Evolutionary conservation across 2,113 vertebrate genomes (phyloP), one percentile per base, ranked within the genome.

Genomic region (Struthidea cinerea): DNA sequence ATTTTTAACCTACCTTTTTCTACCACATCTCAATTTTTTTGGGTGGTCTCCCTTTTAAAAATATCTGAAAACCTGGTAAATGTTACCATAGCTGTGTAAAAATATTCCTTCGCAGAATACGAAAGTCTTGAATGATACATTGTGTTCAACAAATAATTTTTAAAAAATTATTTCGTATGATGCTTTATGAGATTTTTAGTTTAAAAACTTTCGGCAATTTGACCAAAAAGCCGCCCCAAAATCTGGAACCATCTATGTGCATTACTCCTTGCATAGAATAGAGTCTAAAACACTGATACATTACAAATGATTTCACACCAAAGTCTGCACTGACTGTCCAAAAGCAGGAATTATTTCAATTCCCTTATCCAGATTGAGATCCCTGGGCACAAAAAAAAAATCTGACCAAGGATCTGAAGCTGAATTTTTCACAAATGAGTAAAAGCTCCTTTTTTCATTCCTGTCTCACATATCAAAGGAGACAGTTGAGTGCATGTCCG

Each of bases 401-500:
- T 23, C 1, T 9, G 17, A 23, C 20, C 26, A 22, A 37, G 24
- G 32, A 70, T 24, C 22, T 22, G n/a, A 55, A 39, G 9, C 18
- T 83, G 53, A 71, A 41, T 47, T 71, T 82, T 85, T 52, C 4
- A 42, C 21, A 16, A 14, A 2, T 33, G 8, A 16, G 5, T 22
- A 52, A 68, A 67, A 33, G 17, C 20, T 83, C 17, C 8, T 7
- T 16, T 47, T 39, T 61, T 13, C 10, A 9, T 68, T 82, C 26
- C 20, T n/a, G 8, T 35, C 10, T 49, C 24, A 11, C 4, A 37
- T 27, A n/a, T 56, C 44, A 60, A 64, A 52, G 56, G 13, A 22
- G 35, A 4, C 5, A 14, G 2, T 1, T 56, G 32, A 63, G 10
- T 11, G 23, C 9, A 13, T 8, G 47, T 16, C 10, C 2, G 1